phyloP scores from a whole-genome alignment of 2,113 vertebrate genomes.

The Aspiorhynchus laticeps region DNA sequence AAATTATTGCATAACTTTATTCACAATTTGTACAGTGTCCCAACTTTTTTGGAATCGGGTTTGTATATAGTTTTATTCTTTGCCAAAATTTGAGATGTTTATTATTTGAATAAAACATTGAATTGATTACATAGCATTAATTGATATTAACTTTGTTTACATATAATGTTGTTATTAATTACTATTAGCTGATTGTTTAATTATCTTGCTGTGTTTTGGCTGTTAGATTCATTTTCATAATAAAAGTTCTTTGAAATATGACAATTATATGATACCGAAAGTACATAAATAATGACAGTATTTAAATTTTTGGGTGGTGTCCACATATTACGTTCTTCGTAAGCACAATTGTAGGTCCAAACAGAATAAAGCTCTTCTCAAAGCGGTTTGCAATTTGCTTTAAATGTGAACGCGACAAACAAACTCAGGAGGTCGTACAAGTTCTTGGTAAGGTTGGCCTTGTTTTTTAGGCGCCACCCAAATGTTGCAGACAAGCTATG shows the following conservation, averaged over 20 bases:
- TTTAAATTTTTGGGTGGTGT: background rate
- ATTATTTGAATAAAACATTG: no score
- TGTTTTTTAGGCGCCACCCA: background rate
- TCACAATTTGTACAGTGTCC: no score
- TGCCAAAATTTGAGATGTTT: no score
- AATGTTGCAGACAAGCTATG: background rate
- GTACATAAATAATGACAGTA: background rate
- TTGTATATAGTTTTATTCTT: no score
- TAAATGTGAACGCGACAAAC: conserved; percentile 1
- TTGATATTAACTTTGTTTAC: no score
- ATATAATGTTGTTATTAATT: no score
- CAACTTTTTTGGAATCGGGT: no score
- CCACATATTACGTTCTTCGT: no score
- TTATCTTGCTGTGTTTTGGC: background rate
- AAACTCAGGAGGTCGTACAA: background rate
- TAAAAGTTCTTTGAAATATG: background rate
- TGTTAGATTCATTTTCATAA: background rate
- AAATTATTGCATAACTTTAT: no score
- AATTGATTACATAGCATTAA: no score
- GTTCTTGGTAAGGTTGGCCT: background rate
- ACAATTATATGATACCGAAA: background rate
- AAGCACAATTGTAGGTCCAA: no score
- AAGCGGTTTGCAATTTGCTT: background rate
- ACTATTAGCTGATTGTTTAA: background rate
- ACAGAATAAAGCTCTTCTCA: no score